A percentile compares a stretch with the other conserved stretches of the same genome.
phyloP scores from a whole-genome alignment of 2,888 invertebrate species.

The Gortyna flavago region DNA sequence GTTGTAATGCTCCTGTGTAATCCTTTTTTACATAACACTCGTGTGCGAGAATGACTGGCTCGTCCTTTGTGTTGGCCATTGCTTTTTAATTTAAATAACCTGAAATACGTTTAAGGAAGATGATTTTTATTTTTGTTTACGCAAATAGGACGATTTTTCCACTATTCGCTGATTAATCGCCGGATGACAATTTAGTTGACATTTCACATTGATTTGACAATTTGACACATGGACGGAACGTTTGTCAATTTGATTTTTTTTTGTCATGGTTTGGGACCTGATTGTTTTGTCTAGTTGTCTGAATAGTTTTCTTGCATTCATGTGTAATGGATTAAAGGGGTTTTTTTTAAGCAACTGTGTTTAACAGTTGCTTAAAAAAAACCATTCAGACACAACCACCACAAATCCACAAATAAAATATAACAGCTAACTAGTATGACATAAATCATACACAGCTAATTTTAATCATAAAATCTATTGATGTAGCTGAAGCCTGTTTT shows the following conservation, averaged over 20 bases:
- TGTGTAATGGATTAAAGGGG: too few relatives aligned
- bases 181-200: conserved; percentile 38
- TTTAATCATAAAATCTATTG: neutral
- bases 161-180: conserved; percentile 34
- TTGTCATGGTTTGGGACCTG: neutral
- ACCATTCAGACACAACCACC: too few relatives aligned
- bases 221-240: neutral
- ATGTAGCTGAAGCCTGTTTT: too few relatives aligned
- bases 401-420: neutral
- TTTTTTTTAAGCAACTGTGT: too few relatives aligned
- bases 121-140: conserved; percentile 59
- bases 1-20: conserved; percentile 90
- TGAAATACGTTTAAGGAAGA: conserved; percentile 20
- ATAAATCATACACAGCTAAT: neutral
- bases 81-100: conserved; percentile 25
- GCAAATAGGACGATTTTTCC: conserved; percentile 46
- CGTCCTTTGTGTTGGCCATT: conserved; percentile 84
- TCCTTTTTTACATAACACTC: conserved; percentile 92
- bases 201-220: conserved; percentile 9
- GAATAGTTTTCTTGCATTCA: neutral
- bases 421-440: neutral
- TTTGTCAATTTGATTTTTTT: conserved; percentile 23
- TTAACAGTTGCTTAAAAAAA: too few relatives aligned
- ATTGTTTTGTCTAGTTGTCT: neutral
- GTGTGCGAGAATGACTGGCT: conserved; percentile 90